Evolutionary conservation across 2,888 invertebrate genomes (phyloP).

Genomic region (Dendrolimus houi): DNA sequence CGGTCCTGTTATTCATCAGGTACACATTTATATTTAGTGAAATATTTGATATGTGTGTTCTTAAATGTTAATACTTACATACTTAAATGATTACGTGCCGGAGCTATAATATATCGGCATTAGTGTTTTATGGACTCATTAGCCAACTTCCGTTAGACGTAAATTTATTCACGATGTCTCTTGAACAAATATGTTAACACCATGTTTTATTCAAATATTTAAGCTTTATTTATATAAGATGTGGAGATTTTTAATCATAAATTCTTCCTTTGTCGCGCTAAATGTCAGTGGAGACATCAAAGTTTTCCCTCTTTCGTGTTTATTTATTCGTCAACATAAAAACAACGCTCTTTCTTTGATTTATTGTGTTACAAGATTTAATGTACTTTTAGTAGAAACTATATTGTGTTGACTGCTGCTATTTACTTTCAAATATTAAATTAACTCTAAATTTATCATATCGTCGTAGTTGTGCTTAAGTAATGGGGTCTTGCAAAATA

Average conservation of each 20-base stretch:
- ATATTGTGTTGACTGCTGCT: neutral
- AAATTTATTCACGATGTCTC: slow-evolving; percentile 19
- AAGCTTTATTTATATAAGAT: slow-evolving; percentile 11
- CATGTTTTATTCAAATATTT: slow-evolving; percentile 20
- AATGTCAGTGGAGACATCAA: neutral
- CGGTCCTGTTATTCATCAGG: slow-evolving; percentile 15
- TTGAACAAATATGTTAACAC: slow-evolving; percentile 24
- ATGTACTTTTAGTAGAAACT: neutral
- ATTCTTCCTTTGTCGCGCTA: neutral
- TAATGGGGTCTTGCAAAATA: too few species aligned
- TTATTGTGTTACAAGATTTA: neutral
- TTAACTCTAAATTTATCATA: too few species aligned
- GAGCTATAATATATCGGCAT: slow-evolving; percentile 23
- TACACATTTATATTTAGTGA: slow-evolving; percentile 8
- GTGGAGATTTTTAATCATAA: slow-evolving; percentile 6
- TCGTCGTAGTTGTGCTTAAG: too few species aligned
- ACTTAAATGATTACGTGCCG: neutral
- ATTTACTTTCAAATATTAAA: too few species aligned
- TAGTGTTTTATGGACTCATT: slow-evolving; percentile 31
- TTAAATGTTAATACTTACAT: slow-evolving; percentile 27
- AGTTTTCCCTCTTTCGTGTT: neutral
- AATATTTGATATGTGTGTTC: slow-evolving; percentile 22
- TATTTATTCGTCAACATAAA: neutral
- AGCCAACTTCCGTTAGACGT: slow-evolving; percentile 28
- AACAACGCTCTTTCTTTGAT: neutral